Percentiles rank a stretch among this genome's conserved stretches.
phyloP scores from a whole-genome alignment of 2,797 vertebrate species.

The Aulostomus chinensis region DNA sequence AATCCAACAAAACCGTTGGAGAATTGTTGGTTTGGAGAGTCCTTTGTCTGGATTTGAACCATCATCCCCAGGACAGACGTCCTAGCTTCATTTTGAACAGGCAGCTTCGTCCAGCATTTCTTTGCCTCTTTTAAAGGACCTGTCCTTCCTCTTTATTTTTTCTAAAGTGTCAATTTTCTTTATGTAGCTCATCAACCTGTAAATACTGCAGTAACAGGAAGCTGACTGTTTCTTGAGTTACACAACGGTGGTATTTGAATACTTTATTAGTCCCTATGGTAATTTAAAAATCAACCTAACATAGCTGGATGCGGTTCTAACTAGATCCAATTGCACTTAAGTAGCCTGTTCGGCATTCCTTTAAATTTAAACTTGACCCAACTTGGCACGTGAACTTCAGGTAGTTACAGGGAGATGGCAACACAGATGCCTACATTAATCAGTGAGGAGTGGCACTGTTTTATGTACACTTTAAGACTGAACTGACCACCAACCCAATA shows the following conservation, averaged over 20 bases:
- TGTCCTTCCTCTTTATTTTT: not conserved
- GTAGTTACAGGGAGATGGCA: constrained; percentile 58
- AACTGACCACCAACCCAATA: constrained; percentile 32
- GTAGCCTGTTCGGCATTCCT: constrained; percentile 19
- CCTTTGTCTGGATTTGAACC: constrained; percentile 8
- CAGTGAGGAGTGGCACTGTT: constrained; percentile 56
- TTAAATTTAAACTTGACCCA: constrained; percentile 22
- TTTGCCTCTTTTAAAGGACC: not conserved
- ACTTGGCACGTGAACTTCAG: constrained; percentile 72
- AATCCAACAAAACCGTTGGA: constrained; percentile 18
- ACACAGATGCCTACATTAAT: constrained; percentile 33
- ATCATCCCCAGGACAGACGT: constrained; percentile 5
- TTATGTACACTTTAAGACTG: constrained; percentile 51
- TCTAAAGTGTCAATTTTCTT: not conserved
- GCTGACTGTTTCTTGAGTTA: constrained; percentile 3
- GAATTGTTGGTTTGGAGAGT: constrained; percentile 11
- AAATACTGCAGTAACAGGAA: constrained; percentile 14
- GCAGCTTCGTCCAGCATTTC: constrained; percentile 4
- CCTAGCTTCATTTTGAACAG: constrained; percentile 18
- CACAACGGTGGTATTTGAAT: constrained; percentile 1
- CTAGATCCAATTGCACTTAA: constrained; percentile 56
- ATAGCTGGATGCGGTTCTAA: not conserved
- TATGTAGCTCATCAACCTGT: constrained; percentile 5
- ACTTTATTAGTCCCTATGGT: not conserved
- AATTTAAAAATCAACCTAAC: constrained; percentile 19